A percentile compares a stretch with the other conserved stretches of the same genome.
phyloP scores from a whole-genome alignment of 2,888 invertebrate species.

The Nomada fabriciana region DNA sequence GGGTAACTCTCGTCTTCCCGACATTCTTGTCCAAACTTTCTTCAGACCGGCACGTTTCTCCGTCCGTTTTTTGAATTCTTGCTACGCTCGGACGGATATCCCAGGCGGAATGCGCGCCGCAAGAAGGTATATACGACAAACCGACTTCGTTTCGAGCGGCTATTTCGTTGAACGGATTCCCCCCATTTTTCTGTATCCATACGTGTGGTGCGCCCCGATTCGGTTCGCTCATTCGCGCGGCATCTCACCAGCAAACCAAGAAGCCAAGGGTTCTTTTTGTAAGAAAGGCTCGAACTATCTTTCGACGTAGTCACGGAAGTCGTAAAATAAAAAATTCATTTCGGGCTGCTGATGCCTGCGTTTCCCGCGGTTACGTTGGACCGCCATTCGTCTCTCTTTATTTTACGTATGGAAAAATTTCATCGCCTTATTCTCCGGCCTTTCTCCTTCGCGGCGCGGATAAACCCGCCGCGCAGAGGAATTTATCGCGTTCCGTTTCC shows the following conservation, averaged over 20 bases:
- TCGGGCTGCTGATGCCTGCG: conserved; percentile 37
- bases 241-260: conserved; percentile 11
- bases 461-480: conserved; percentile 13
- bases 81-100: not conserved
- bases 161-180: not conserved
- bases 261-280: too few species aligned
- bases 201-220: not conserved
- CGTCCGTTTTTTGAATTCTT: conserved; percentile 12
- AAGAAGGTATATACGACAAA: not conserved
- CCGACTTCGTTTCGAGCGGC: conserved; percentile 4
- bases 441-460: not conserved
- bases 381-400: conserved; percentile 52
- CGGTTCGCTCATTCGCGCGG: not conserved
- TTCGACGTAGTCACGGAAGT: conserved; percentile 26
- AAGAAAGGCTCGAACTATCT: conserved; percentile 4
- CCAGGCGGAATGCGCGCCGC: not conserved
- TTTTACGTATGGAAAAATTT: conserved; percentile 49
- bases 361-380: conserved; percentile 26
- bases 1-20: conserved; percentile 44
- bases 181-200: not conserved
- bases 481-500: conserved; percentile 55
- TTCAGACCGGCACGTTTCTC: conserved; percentile 13
- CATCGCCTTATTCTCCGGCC: conserved; percentile 9
- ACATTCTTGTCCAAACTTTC: conserved; percentile 48
- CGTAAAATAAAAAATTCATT: conserved; percentile 63